Base-by-base conservation (phyloP, 2,113 vertebrate genomes). In the Myiozetetes cayanensis region DNA sequence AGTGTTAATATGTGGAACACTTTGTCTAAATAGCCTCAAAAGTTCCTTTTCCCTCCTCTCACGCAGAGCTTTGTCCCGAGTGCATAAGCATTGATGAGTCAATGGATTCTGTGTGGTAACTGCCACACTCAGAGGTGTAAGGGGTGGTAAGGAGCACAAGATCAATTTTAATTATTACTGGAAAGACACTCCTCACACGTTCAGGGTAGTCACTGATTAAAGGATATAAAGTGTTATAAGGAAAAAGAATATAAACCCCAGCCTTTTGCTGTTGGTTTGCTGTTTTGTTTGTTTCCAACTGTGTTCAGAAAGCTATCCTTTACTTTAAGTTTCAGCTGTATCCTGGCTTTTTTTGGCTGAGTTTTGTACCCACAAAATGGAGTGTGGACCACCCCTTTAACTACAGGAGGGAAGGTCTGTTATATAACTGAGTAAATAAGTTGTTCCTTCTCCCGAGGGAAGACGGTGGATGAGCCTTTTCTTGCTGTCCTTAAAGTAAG, bases 231-330 rank as follows among this genome's bases (percentile, higher is more conserved):
- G 7, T 35, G 14, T 75, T 55, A 30, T 3, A 37, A 61, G 14
- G 43, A 23, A 39, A 68, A 43, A 3, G 20, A 9, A 1, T 1
- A 0, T 0, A 8, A 14, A 39, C 33, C 22, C 2, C 21, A 25
- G 1, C 1, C 5, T 95, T 81, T 49, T 81, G 5, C 23, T 77
- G 21, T 39, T 5, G 10, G 7, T 58, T 31, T 52, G 14, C 21
- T 56, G 12, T 4, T 37, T 62, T 50, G 20, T 27, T 10, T 37
- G 19, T 16, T 85, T 43, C 30, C 3, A 2, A 20, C 9, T 37
- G 16, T 39, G 14, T 24, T 93, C 14, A 58, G 31, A 72, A 75
- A 46, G 8, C 17, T 23, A 33, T 44, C 14, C 23, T 77, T 63
- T 44, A 31, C 62, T 77, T 68, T 22, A 79, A 68, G 12, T 79